Base-by-base conservation (phyloP, 2,888 invertebrate species). In the Cheilosia urbana region DNA sequence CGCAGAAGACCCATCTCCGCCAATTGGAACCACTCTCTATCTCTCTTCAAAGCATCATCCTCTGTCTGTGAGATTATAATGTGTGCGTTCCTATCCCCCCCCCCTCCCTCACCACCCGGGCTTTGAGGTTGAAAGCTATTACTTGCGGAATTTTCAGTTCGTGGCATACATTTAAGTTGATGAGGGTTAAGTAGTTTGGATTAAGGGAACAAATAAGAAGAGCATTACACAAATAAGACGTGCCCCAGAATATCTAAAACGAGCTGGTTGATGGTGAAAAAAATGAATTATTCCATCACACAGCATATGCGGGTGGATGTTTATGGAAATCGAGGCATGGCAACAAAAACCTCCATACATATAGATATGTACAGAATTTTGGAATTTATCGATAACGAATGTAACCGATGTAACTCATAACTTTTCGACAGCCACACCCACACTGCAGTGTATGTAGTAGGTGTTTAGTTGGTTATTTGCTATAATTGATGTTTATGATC, bases 181-280 rank as follows among this genome's bases (percentile, higher is more conserved):
- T 72, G 82, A 77, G 77, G 82, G 82, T 82, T 77, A 83, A 83
- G 72, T 77, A 72, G 82, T 77, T 83, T 65, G 69, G 65, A 82
- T 76, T 71, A 76, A 69, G 49, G 45, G 34, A 69, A 24, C 47
- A 65, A 76, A 57, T 19, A 65, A 57, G 53, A 53, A 55, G 9
- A 65, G 15, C 17, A 37, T 42, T n/a, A 15, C 34, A 42, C 57
- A 66, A 24, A 30, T 40, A 47, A 49, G 53, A 81, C 58, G 60
- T 82, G 71, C 24, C 30, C 53, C 37, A 51, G 58, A 76, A 82
- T 75, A 37, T 37, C 37, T 13, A 72, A 60, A 72, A 71, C 76
- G 72, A 45, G 51, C 37, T 72, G 60, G 40, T 34, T 55, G 55
- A 55, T 63, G 51, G 51, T 49, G n/a, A n/a, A 55, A 72, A 80